Evolutionary conservation across 2,888 invertebrate species (phyloP).

Genomic region (Colletes collaris): DNA sequence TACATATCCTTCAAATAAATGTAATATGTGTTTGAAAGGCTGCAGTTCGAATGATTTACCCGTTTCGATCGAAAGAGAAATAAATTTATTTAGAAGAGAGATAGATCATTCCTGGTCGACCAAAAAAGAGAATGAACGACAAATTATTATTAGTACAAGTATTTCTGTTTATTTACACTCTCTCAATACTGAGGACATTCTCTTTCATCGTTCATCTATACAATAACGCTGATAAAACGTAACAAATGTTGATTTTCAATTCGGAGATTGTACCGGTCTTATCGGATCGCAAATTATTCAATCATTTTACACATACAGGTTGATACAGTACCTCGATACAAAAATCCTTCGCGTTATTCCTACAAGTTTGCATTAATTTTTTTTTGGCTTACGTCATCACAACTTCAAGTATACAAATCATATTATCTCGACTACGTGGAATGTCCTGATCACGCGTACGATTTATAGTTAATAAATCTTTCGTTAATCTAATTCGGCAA

Average conservation of each 20-base stretch:
- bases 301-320: background rate
- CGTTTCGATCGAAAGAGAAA: background rate
- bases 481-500: slow-evolving; percentile 9
- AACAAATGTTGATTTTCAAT: slow-evolving; percentile 52
- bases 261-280: slow-evolving; percentile 18
- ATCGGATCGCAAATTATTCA: slow-evolving; percentile 3
- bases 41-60: background rate
- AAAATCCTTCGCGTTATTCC: slow-evolving; percentile 24
- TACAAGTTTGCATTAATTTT: slow-evolving; percentile 1
- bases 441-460: slow-evolving; percentile 50
- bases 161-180: slow-evolving; percentile 68
- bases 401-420: slow-evolving; percentile 41
- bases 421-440: slow-evolving; percentile 43
- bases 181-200: slow-evolving; percentile 20
- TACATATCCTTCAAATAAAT: slow-evolving; percentile 81
- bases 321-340: slow-evolving; percentile 24
- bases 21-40: slow-evolving; percentile 78
- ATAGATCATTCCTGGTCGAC: background rate
- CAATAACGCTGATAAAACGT: slow-evolving; percentile 57
- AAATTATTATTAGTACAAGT: slow-evolving; percentile 31
- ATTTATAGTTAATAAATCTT: slow-evolving; percentile 15
- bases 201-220: slow-evolving; percentile 42
- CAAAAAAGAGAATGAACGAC: background rate
- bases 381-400: slow-evolving; percentile 58
- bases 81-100: too few relatives aligned